Percentiles rank a stretch among this genome's conserved stretches.
Evolutionary conservation across 2,888 invertebrate genomes (phyloP).

Genomic region (Synergus itoensis): DNA sequence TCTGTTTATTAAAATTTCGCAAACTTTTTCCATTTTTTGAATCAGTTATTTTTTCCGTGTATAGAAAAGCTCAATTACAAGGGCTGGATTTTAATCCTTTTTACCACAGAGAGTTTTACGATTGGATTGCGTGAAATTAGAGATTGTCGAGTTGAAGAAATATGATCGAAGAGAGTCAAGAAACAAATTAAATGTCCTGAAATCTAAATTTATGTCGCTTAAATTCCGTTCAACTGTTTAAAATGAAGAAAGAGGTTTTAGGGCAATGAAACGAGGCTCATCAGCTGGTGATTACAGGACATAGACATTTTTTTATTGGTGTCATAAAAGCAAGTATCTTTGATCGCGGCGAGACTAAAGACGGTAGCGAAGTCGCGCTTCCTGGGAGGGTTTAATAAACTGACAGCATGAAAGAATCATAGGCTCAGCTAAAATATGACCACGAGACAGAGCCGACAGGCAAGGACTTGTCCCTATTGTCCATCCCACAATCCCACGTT

Average conservation of each 20-base stretch:
- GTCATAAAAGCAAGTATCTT: conserved; percentile 38
- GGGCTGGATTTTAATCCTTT: too few species aligned
- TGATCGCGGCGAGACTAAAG: conserved; percentile 28
- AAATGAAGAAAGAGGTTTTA: conserved; percentile 4
- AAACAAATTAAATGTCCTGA: background rate
- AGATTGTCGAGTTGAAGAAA: background rate
- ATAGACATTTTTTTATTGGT: conserved; percentile 29
- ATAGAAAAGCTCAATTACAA: too few species aligned
- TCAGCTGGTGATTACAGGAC: conserved; percentile 37
- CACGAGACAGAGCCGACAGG: conserved; percentile 50
- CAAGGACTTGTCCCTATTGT: conserved; percentile 52
- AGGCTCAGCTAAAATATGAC: conserved; percentile 52
- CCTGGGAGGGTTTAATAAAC: conserved; percentile 51
- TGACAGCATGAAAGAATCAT: conserved; percentile 50
- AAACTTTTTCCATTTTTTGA: too few species aligned
- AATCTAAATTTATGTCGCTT: conserved; percentile 33
- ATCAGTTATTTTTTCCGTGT: too few species aligned
- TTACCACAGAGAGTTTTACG: too few species aligned
- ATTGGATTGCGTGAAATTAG: background rate
- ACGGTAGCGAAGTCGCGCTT: conserved; percentile 34
- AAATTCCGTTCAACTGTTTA: conserved; percentile 4
- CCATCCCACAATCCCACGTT: conserved; percentile 45
- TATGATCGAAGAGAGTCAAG: background rate
- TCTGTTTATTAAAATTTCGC: too few species aligned
- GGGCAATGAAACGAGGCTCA: conserved; percentile 18